A percentile compares a stretch with the other conserved stretches of the same genome.
These are phyloP conservation scores for Crotalus helleri DNA, from an alignment of 2,113 vertebrate genomes.

Conservation along the genomic window DNA sequence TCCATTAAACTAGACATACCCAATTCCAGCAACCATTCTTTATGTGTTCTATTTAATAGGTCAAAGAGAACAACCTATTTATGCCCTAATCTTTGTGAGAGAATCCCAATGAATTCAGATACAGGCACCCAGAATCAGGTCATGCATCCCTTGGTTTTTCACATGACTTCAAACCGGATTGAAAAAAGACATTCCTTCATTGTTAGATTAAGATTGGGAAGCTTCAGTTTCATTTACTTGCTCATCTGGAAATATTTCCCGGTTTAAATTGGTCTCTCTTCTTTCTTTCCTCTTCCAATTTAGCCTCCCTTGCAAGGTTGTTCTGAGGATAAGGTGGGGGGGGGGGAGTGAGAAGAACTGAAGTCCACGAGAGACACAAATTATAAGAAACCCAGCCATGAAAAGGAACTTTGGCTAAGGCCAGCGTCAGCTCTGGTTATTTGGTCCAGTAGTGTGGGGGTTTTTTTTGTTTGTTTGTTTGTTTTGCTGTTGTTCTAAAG, in stretches of 20 bases:
- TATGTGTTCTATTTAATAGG: not conserved
- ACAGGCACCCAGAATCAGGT: not conserved
- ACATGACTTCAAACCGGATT: not conserved
- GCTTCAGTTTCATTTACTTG: not conserved
- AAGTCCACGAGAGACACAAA: not conserved
- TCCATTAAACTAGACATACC: too few relatives aligned
- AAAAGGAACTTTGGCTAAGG: not conserved
- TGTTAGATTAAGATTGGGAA: not conserved
- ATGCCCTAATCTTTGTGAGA: not conserved
- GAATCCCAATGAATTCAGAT: not conserved
- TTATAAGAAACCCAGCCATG: not conserved
- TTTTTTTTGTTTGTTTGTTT: not conserved
- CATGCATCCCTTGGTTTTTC: not conserved
- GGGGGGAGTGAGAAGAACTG: rapidly evolving
- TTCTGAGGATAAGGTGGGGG: not conserved
- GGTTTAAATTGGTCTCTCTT: not conserved
- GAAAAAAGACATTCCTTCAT: too few relatives aligned
- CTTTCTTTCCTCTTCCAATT: not conserved
- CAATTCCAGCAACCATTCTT: too few relatives aligned
- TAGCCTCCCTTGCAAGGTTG: not conserved
- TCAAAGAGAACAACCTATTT: not conserved
- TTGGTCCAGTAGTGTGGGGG: not conserved
- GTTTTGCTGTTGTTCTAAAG: not conserved
- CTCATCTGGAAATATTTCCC: not conserved
- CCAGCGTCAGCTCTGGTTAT: not conserved